These are phyloP conservation scores for Cerceris rybyensis DNA, from an alignment of 2,888 invertebrate genomes.

Conservation along the genomic window DNA sequence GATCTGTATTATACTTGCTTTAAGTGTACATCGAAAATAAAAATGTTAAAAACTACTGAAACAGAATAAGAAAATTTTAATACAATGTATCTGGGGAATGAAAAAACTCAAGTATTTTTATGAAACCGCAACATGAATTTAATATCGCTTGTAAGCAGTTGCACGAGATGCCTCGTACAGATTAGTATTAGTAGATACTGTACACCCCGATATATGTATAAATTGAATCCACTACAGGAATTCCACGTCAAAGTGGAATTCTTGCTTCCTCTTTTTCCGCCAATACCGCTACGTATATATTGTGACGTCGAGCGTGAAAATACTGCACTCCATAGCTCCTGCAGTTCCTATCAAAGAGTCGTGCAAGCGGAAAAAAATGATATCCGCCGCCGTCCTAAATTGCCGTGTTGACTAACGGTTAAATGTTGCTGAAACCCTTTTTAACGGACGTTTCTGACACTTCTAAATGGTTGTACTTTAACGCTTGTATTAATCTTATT, in stretches of 20 bases:
- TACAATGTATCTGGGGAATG: slow-evolving; percentile 10
- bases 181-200: slow-evolving; percentile 32
- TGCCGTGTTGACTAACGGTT: slow-evolving; percentile 11
- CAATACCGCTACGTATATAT: slow-evolving; percentile 42
- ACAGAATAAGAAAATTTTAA: slow-evolving; percentile 33
- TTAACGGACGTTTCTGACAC: not conserved
- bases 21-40: not conserved
- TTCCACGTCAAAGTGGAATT: slow-evolving; percentile 72
- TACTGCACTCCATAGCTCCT: slow-evolving; percentile 45
- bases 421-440: slow-evolving; percentile 15
- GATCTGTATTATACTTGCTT: too few species aligned
- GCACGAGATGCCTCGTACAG: slow-evolving; percentile 19
- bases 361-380: slow-evolving; percentile 50
- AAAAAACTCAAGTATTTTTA: slow-evolving; percentile 44
- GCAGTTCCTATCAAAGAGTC: slow-evolving; percentile 55
- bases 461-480: not conserved
- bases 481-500: not conserved
- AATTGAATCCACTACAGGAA: slow-evolving; percentile 59
- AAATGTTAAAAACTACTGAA: not conserved
- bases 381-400: slow-evolving; percentile 30
- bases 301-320: slow-evolving; percentile 70
- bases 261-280: slow-evolving; percentile 51
- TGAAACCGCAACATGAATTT: slow-evolving; percentile 46
- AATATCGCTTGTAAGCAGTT: slow-evolving; percentile 46
- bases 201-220: slow-evolving; percentile 47